Percentiles rank a stretch among this genome's conserved stretches.
Evolutionary conservation across 1,140 invertebrate species (phyloP).

Genomic region (Copidosoma floridanum): DNA sequence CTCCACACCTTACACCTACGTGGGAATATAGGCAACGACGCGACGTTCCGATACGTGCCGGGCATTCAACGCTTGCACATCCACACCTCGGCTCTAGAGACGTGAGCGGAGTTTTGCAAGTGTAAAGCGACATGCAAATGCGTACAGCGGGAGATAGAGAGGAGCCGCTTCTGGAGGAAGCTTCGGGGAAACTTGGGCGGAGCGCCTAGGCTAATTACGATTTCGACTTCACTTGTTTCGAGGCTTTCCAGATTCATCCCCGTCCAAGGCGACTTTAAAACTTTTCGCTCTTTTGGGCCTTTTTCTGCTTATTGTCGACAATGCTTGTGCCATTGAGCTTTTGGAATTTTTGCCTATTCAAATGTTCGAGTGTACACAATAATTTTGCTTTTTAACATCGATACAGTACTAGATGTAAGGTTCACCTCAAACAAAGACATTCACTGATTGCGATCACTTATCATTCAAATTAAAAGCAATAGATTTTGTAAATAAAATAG

Average conservation of each 20-base stretch:
- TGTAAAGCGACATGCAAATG: constrained; percentile 40
- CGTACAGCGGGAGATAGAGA: too few species aligned
- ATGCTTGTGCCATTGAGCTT: too few species aligned
- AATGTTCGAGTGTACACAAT: too few species aligned
- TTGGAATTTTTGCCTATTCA: constrained; percentile 4
- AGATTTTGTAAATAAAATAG: too few species aligned
- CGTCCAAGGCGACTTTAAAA: constrained; percentile 27
- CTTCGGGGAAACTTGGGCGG: constrained; percentile 38
- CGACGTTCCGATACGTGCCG: constrained; percentile 46
- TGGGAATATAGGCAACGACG: constrained; percentile 3
- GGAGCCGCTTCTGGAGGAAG: background rate
- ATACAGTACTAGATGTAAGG: too few species aligned
- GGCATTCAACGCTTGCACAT: constrained; percentile 29
- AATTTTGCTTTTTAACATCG: too few species aligned
- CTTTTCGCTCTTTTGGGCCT: too few species aligned
- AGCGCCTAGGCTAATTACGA: constrained; percentile 50
- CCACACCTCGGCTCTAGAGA: constrained; percentile 3
- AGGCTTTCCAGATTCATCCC: constrained; percentile 49
- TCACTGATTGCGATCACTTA: too few species aligned
- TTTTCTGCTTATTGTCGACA: constrained; percentile 46
- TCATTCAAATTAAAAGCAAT: too few species aligned
- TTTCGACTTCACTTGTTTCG: constrained; percentile 49
- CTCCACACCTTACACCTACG: too few species aligned
- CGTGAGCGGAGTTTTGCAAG: constrained; percentile 24
- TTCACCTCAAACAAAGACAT: too few species aligned